Base-by-base conservation (phyloP, 2,113 vertebrate species). In the Eolophus roseicapilla region DNA sequence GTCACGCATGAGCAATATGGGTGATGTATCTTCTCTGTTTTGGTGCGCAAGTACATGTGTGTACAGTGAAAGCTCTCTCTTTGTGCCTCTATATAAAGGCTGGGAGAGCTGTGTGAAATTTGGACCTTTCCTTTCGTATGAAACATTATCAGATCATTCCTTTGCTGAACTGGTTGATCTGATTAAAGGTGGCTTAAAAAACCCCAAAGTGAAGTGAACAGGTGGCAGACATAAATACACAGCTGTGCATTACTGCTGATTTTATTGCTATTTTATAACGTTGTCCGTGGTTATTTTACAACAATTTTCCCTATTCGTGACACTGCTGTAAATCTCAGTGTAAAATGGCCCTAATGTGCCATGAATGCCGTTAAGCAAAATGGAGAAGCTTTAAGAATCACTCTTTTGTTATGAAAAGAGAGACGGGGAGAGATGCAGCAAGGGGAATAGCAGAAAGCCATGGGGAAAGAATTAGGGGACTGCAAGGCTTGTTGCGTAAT, bases 191-290 rank as follows among this genome's bases (percentile, higher is more conserved):
- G 87, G 96, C 92, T 96, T 86, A 81, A 92, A 94, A 93, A 95
- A 75, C 73, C 57, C 57, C 57, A 64, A 87, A 91, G 47, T 47
- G 59, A 84, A 82, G 53, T 77, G 95, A 97, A 83, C 97, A 97
- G 96, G 97, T 96, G 97, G 96, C 92, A 88, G 82, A 84, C 57
- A 77, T 96, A 96, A 95, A 96, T 90, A 83, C 92, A 67, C 97
- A 97, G 95, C 95, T 97, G 97, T 91, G 94, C 90, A 41, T 78
- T 68, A 80, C 35, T 74, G 93, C 94, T 88, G 57, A 68, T 95
- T 98, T 98, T 95, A 97, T 81, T 90, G 94, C 95, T 84, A 37
- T 93, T 94, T 95, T 94, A 93, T 95, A 95, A 92, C 33, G 71
- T 83, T 93, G 94, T 97, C 96, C 95, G 4, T n/a, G 21, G 65